Conservation (phyloP, 2,888 invertebrate species). For the Athetis lepigone region DNA sequence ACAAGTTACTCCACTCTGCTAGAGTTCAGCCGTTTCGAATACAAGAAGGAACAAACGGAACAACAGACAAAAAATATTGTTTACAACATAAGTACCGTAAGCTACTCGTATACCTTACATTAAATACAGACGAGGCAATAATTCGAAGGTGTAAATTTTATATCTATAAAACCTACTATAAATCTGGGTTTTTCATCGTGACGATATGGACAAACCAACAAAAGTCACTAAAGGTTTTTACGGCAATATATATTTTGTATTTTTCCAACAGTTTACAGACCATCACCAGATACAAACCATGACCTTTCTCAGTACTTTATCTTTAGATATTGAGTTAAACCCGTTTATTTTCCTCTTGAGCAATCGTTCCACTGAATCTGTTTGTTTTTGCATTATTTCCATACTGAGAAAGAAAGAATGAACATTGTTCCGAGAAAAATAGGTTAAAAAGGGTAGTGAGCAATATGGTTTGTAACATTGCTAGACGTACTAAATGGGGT, state of each 20-base stretch:
- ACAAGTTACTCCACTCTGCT: no score
- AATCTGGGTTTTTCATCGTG: slow-evolving; percentile 9
- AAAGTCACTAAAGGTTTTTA: slow-evolving; percentile 7
- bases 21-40: no score
- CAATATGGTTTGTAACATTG: slow-evolving; percentile 9
- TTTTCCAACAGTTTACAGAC: not conserved
- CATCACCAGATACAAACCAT: slow-evolving; percentile 19
- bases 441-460: slow-evolving; percentile 11
- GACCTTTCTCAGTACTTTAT: slow-evolving; percentile 47
- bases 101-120: no score
- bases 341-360: slow-evolving; percentile 54
- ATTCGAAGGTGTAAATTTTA: no score
- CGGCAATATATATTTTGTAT: not conserved
- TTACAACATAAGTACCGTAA: no score
- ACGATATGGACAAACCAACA: not conserved
- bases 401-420: slow-evolving; percentile 14
- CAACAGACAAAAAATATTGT: no score
- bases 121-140: no score
- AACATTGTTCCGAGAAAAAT: slow-evolving; percentile 38
- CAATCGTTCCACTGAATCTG: slow-evolving; percentile 49
- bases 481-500: no score
- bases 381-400: slow-evolving; percentile 41
- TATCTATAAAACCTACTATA: not conserved
- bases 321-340: slow-evolving; percentile 25
- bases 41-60: no score